These are phyloP conservation scores for Dolomedes plantarius DNA, from an alignment of 2,888 invertebrate genomes.

Conservation along the genomic window DNA sequence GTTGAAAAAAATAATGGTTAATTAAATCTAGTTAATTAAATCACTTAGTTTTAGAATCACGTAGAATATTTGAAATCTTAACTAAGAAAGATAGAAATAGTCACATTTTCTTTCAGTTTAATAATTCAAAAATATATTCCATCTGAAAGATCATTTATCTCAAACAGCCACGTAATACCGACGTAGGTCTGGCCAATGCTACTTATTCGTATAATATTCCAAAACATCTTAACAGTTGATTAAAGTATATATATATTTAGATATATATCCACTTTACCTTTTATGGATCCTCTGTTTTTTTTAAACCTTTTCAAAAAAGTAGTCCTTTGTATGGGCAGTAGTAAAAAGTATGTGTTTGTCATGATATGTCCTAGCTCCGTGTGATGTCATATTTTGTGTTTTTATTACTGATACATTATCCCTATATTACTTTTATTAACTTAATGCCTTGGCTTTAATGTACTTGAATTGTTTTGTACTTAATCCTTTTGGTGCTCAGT, in stretches of 20 bases:
- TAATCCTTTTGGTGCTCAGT: constrained; percentile 33
- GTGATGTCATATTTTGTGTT: constrained; percentile 72
- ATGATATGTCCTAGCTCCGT: constrained; percentile 71
- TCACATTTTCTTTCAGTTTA: too few species aligned
- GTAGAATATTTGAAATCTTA: too few species aligned
- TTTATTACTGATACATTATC: constrained; percentile 60
- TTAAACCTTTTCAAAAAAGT: constrained; percentile 24
- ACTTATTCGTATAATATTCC: constrained; percentile 10
- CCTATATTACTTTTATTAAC: constrained; percentile 51
- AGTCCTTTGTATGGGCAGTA: constrained; percentile 64
- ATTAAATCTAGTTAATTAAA: too few species aligned
- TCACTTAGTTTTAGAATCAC: too few species aligned
- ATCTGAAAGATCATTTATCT: neutral
- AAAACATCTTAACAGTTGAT: too few species aligned
- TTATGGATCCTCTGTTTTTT: constrained; percentile 5
- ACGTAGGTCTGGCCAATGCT: constrained; percentile 67
- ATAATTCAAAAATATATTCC: neutral
- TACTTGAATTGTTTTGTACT: constrained; percentile 56
- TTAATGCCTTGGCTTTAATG: constrained; percentile 58
- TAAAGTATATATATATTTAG: neutral
- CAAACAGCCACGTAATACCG: constrained; percentile 48
- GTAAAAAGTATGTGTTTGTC: constrained; percentile 71
- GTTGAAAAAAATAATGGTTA: too few species aligned
- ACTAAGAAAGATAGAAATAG: too few species aligned
- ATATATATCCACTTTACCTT: neutral